Evolutionary conservation across 2,888 invertebrate genomes (phyloP).

Genomic region (Tiliacea aurago): DNA sequence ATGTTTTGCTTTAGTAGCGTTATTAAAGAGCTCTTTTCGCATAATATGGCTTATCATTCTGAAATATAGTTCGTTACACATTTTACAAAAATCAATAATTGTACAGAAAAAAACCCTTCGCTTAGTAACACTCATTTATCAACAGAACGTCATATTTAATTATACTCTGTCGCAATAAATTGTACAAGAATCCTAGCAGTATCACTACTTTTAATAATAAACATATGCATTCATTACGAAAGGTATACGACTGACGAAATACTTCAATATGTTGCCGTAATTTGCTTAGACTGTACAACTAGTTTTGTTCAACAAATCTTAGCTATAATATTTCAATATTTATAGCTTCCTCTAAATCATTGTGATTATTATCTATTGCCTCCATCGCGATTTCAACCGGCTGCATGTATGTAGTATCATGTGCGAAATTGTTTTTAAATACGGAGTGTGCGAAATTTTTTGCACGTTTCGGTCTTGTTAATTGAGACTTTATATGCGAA

Average conservation of each 20-base stretch:
- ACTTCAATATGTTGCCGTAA: conserved; percentile 18
- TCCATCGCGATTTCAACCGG: conserved; percentile 9
- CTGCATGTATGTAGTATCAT: conserved; percentile 4
- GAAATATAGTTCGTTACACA: not conserved
- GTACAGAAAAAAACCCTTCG: not conserved
- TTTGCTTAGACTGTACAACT: conserved; percentile 12
- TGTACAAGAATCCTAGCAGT: conserved; percentile 46
- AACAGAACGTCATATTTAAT: conserved; percentile 20
- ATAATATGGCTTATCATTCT: not conserved
- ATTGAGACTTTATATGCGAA: conserved; percentile 27
- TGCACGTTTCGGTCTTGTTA: conserved; percentile 10
- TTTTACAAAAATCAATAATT: not conserved
- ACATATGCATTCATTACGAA: conserved; percentile 49
- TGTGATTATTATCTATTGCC: conserved; percentile 31
- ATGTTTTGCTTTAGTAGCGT: not conserved
- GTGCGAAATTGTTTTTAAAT: conserved; percentile 22
- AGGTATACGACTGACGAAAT: conserved; percentile 50
- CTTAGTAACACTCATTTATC: not conserved
- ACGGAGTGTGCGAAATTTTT: conserved; percentile 9
- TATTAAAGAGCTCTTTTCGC: not conserved
- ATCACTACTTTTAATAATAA: conserved; percentile 30
- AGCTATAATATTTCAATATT: conserved; percentile 40
- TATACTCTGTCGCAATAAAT: conserved; percentile 54
- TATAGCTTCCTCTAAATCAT: conserved; percentile 42
- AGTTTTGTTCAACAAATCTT: conserved; percentile 35